Percentiles rank a stretch among this genome's conserved stretches.
Conservation (phyloP, 2,113 vertebrate species). For the Epinephelus lanceolatus region DNA sequence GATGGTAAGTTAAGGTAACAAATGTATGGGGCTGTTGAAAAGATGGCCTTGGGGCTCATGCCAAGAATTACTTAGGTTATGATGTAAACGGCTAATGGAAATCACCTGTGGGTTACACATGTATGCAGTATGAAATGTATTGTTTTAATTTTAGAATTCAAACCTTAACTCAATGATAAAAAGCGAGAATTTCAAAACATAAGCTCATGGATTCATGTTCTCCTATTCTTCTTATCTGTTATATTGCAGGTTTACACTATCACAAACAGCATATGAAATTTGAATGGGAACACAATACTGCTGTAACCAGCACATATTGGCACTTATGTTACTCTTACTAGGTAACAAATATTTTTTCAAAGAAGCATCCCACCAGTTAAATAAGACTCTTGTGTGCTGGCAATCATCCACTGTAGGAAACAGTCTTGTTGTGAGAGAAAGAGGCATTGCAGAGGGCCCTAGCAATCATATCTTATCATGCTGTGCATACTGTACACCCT, state of each 20-base stretch:
- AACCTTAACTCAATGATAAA: background rate
- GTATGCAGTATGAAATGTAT: too few species aligned
- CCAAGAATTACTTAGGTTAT: background rate
- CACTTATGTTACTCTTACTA: background rate
- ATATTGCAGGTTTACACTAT: background rate
- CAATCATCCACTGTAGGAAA: background rate
- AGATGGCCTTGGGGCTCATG: background rate
- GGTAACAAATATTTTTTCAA: background rate
- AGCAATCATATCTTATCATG: slow-evolving; percentile 23
- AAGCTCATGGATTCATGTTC: background rate
- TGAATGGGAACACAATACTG: background rate
- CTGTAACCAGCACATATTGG: background rate
- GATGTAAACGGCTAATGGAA: background rate
- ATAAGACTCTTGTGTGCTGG: background rate
- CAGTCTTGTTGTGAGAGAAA: background rate
- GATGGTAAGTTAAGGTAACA: background rate
- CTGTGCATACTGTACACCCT: background rate
- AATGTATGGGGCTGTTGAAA: background rate
- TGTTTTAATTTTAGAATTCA: background rate
- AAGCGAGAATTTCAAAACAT: background rate
- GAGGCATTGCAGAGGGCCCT: too few species aligned
- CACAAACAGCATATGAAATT: background rate
- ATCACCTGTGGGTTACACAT: background rate
- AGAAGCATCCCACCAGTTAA: background rate
- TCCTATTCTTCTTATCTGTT: background rate